Conservation (phyloP, 2,113 vertebrate species). For the Elephantulus edwardii region DNA sequence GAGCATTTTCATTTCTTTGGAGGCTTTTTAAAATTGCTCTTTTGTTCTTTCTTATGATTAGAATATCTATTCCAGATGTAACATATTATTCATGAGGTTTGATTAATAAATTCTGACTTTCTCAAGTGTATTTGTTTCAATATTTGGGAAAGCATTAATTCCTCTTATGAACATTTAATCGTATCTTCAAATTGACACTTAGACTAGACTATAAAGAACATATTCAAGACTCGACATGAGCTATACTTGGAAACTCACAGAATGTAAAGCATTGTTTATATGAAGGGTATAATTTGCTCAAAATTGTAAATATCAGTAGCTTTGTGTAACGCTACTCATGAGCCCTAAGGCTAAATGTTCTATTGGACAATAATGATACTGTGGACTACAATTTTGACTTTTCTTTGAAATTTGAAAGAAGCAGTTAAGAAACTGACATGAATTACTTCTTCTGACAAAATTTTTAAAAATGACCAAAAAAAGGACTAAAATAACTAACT, state of each 20-base stretch:
- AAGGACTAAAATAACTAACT: background rate
- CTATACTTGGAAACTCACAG: background rate
- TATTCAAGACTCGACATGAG: background rate
- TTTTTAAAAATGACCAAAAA: background rate
- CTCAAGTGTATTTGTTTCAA: background rate
- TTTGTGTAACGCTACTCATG: background rate
- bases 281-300: background rate
- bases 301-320: conserved; percentile 34
- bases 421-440: background rate
- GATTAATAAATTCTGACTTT: conserved; percentile 40
- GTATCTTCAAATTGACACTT: background rate
- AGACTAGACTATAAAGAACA: background rate
- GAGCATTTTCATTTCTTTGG: background rate
- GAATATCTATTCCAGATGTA: conserved; percentile 15
- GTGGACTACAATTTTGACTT: background rate
- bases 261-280: conserved; percentile 12
- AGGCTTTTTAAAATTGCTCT: background rate
- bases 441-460: background rate
- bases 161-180: conserved; percentile 9
- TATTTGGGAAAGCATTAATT: background rate
- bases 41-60: background rate
- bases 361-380: background rate
- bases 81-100: conserved; percentile 35
- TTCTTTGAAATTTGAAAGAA: conserved; percentile 31
- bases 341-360: background rate